Evolutionary conservation across 2,888 invertebrate species (phyloP).

Genomic region (Leucophora obtusa): DNA sequence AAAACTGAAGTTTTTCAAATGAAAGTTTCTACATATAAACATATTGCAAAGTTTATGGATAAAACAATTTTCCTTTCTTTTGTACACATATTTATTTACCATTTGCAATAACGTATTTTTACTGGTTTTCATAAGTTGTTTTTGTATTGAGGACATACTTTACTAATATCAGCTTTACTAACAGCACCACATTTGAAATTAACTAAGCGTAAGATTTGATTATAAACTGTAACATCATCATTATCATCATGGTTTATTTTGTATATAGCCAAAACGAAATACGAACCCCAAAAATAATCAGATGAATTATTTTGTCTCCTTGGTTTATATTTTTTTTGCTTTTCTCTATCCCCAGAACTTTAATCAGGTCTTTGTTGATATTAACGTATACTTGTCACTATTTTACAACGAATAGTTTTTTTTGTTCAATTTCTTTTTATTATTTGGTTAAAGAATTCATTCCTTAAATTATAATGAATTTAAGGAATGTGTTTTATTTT

Average conservation of each 20-base stretch:
- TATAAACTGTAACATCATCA: conserved; percentile 34
- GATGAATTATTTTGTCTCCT: not conserved
- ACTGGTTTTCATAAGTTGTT: not conserved
- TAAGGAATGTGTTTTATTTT: not conserved
- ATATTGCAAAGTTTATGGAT: not conserved
- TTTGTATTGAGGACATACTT: conserved; percentile 1
- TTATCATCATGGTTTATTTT: conserved; percentile 12
- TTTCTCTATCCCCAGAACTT: not conserved
- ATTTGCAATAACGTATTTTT: not conserved
- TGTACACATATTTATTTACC: not conserved
- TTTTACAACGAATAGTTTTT: not conserved
- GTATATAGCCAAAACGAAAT: not conserved
- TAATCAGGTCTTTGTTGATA: conserved; percentile 7
- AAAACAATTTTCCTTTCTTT: conserved; percentile 5
- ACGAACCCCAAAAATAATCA: not conserved
- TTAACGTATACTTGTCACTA: conserved; percentile 8
- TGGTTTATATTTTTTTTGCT: conserved; percentile 1
- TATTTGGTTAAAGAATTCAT: conserved; percentile 4
- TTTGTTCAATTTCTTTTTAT: not conserved
- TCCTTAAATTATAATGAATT: not conserved
- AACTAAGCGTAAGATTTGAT: conserved; percentile 57
- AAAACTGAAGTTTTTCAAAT: not conserved
- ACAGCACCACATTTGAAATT: conserved; percentile 35
- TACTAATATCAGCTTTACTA: not conserved
- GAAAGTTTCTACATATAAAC: not conserved